Evolutionary conservation across 2,888 invertebrate species (phyloP).

Genomic region (Zaprionus obscuricornis): DNA sequence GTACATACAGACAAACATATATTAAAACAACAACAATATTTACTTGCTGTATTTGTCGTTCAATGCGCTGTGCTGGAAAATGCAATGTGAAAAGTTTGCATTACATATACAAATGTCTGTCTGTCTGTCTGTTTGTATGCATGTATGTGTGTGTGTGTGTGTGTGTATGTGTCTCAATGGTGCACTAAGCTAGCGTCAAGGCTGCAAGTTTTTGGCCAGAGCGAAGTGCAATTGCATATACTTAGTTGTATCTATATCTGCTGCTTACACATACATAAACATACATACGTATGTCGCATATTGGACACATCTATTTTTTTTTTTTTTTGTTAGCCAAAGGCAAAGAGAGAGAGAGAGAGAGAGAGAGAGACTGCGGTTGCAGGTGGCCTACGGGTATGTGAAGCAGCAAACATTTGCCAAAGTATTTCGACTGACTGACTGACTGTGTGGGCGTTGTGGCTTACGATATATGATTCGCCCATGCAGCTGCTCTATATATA

Average conservation of each 20-base stretch:
- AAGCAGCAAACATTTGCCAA: conserved; percentile 60
- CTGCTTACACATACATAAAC: conserved; percentile 1
- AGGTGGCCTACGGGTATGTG: conserved; percentile 44
- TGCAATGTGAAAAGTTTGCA: conserved; percentile 76
- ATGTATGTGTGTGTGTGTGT: conserved; percentile 29
- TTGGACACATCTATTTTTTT: conserved; percentile 62
- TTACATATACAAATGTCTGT: conserved; percentile 39
- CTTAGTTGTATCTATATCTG: conserved; percentile 50
- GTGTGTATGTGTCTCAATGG: conserved; percentile 35
- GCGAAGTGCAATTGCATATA: conserved; percentile 58
- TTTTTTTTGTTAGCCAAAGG: too few relatives aligned
- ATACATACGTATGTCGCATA: conserved; percentile 18
- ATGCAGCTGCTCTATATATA: background rate
- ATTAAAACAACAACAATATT: background rate
- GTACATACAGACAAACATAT: background rate
- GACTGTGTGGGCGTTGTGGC: conserved; percentile 32
- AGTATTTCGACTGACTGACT: conserved; percentile 16
- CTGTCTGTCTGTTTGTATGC: conserved; percentile 8
- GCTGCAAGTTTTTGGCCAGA: conserved; percentile 54
- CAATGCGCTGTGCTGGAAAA: conserved; percentile 67
- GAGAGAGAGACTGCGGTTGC: conserved; percentile 20
- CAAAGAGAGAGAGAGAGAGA: background rate
- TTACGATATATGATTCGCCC: conserved; percentile 18
- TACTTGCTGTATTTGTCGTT: conserved; percentile 47
- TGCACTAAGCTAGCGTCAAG: conserved; percentile 60